phyloP scores from a whole-genome alignment of 2,113 vertebrate genomes.

The Nipponia nippon region DNA sequence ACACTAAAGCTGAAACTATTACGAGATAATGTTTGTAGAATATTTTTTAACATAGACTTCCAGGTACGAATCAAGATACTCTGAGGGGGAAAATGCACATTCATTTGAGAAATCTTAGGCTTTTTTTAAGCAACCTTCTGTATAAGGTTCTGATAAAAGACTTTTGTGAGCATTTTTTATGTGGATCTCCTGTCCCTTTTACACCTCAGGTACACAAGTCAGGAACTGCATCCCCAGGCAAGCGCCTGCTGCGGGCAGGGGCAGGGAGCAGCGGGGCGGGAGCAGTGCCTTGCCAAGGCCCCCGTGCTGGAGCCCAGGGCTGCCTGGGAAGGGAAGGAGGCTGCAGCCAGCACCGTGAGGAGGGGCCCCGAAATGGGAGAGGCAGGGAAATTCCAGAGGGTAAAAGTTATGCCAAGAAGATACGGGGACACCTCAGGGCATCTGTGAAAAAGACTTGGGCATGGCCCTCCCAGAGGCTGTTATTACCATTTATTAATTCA shows the following conservation, averaged over 20 bases:
- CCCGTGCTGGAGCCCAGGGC: rapidly evolving
- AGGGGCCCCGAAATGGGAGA: background rate
- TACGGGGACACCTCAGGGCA: background rate
- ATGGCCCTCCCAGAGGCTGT: background rate
- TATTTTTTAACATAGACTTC: background rate
- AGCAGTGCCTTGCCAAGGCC: background rate
- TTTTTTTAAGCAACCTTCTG: background rate
- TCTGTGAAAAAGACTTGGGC: background rate
- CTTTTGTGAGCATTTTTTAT: background rate
- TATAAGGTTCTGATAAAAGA: background rate
- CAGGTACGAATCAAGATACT: background rate
- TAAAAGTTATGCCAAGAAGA: background rate
- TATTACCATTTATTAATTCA: background rate
- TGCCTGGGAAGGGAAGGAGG: background rate
- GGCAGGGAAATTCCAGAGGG: background rate
- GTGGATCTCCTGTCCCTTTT: background rate
- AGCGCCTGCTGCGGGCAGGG: background rate
- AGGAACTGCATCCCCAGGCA: background rate
- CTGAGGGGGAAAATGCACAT: background rate
- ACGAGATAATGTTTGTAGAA: background rate
- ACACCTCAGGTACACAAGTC: background rate
- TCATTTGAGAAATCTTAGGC: background rate
- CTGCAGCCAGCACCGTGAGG: background rate
- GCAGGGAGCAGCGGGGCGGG: background rate
- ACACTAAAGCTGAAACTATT: background rate